Evolutionary conservation across 1,140 invertebrate species (phyloP).

Genomic region (Drosophila repletoides): DNA sequence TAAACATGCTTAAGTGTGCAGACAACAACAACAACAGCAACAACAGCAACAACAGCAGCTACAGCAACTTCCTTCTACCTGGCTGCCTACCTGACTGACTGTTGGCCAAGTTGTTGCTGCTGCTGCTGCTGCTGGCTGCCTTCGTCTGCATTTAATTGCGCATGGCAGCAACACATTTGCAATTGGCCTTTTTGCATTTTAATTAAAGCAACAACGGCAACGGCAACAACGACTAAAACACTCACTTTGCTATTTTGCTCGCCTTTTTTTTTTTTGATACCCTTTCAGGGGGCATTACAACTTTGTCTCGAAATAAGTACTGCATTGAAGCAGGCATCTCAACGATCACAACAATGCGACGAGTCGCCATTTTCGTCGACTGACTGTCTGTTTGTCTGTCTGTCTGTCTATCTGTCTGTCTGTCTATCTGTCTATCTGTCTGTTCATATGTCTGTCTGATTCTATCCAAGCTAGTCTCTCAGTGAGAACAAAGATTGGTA

Average conservation of each 20-base stretch:
- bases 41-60: neutral
- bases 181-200: slow-evolving; percentile 81
- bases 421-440: no score
- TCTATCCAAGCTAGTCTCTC: no score
- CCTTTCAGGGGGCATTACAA: no score
- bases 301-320: no score
- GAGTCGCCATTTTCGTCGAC: no score
- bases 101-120: slow-evolving; percentile 31
- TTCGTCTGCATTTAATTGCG: slow-evolving; percentile 69
- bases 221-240: slow-evolving; percentile 8
- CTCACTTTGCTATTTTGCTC: neutral
- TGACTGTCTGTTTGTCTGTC: no score
- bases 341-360: no score
- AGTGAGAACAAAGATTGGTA: no score
- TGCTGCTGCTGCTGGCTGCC: slow-evolving; percentile 28
- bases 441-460: no score
- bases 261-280: neutral
- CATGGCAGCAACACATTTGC: slow-evolving; percentile 61
- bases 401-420: no score
- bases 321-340: no score
- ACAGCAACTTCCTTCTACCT: slow-evolving; percentile 50
- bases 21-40: slow-evolving; percentile 34
- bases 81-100: slow-evolving; percentile 8
- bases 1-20: slow-evolving; percentile 82
- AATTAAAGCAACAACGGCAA: slow-evolving; percentile 56